These are phyloP conservation scores for Typhlichthys subterraneus DNA, from an alignment of 2,797 vertebrate genomes.

Conservation along the genomic window DNA sequence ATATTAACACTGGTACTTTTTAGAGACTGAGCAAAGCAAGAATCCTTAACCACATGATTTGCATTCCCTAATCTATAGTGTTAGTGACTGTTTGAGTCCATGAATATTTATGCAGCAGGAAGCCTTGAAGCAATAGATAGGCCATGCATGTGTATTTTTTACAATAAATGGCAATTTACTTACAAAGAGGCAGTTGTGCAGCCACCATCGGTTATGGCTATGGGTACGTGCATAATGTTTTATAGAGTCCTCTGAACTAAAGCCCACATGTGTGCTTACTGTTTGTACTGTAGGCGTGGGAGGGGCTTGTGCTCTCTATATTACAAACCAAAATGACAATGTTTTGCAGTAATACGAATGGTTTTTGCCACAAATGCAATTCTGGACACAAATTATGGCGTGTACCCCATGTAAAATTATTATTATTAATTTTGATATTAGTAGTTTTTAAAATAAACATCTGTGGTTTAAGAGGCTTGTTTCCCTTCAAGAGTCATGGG, in stretches of 20 bases:
- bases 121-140: constrained; percentile 56
- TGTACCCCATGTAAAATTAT: too few relatives aligned
- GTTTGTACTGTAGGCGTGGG: too few relatives aligned
- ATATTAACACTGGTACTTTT: constrained; percentile 41
- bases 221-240: constrained; percentile 17
- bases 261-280: too few relatives aligned
- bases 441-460: too few relatives aligned
- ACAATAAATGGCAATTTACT: constrained; percentile 55
- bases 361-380: too few relatives aligned
- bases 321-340: too few relatives aligned
- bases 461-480: constrained; percentile 14
- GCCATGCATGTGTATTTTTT: constrained; percentile 60
- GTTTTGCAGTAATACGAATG: too few relatives aligned
- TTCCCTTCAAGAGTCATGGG: constrained; percentile 74
- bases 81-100: constrained; percentile 52
- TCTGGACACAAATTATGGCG: too few relatives aligned
- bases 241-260: too few relatives aligned
- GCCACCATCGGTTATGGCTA: constrained; percentile 22
- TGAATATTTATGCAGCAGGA: constrained; percentile 69
- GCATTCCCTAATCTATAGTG: constrained; percentile 44
- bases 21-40: constrained; percentile 39
- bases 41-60: constrained; percentile 41
- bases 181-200: constrained; percentile 39
- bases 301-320: too few relatives aligned
- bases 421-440: too few relatives aligned